These are phyloP conservation scores for Ptilodon capucinus DNA, from an alignment of 2,888 invertebrate species.

Conservation along the genomic window DNA sequence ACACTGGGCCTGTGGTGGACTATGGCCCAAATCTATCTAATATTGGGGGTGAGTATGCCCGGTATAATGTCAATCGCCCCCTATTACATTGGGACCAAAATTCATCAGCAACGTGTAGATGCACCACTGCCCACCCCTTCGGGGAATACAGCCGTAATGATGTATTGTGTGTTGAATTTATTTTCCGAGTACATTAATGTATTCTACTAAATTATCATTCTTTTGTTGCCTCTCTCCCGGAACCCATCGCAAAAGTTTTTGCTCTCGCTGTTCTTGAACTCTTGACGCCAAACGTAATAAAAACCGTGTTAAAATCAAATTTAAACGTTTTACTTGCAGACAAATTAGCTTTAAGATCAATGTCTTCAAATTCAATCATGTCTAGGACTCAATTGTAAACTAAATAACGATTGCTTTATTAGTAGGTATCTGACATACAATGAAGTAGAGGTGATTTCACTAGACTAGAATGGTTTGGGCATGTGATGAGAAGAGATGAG, in stretches of 20 bases:
- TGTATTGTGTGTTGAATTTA: background rate
- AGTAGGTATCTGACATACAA: too few species aligned
- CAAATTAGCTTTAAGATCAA: background rate
- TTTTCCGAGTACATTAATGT: background rate
- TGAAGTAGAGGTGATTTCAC: too few species aligned
- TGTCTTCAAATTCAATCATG: background rate
- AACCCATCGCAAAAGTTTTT: background rate
- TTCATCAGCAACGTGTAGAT: too few species aligned
- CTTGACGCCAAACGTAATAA: background rate
- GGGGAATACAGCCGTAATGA: too few species aligned
- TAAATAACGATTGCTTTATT: background rate
- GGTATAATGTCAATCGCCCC: too few species aligned
- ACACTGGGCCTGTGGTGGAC: too few species aligned
- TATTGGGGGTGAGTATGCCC: too few species aligned
- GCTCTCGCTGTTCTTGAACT: background rate
- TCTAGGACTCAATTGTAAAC: background rate
- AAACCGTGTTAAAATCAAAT: background rate
- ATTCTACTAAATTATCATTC: background rate
- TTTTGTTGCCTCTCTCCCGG: background rate
- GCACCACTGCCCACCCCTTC: too few species aligned
- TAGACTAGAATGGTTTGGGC: too few species aligned
- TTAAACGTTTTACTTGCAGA: background rate
- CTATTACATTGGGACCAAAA: too few species aligned
- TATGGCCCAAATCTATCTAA: too few species aligned
- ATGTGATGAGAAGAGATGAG: too few species aligned